Conservation (phyloP, 2,888 invertebrate genomes). For the Xanthorhoe designata region DNA sequence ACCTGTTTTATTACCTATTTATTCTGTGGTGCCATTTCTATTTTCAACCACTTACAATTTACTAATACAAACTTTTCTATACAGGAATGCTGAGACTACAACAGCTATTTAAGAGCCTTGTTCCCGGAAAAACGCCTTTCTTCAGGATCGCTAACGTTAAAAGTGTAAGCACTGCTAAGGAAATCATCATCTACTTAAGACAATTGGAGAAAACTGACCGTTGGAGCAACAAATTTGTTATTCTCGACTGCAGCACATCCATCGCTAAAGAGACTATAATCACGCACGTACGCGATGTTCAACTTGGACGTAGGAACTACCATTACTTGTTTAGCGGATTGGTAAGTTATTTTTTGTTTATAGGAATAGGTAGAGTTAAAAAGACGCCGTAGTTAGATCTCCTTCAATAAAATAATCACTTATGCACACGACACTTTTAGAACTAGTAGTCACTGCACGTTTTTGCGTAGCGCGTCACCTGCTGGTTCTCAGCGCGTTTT, state of each 20-base stretch:
- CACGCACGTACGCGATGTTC: slow-evolving; percentile 93
- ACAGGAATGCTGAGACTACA: slow-evolving; percentile 95
- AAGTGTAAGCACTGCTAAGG: slow-evolving; percentile 92
- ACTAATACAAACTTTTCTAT: slow-evolving; percentile 14
- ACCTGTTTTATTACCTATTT: no score
- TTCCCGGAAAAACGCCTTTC: slow-evolving; percentile 92
- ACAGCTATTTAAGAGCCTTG: slow-evolving; percentile 95
- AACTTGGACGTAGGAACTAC: slow-evolving; percentile 94
- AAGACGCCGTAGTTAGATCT: no score
- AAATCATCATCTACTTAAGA: slow-evolving; percentile 93
- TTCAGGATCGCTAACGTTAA: slow-evolving; percentile 95
- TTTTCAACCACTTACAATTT: background rate
- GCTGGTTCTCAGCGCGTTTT: no score
- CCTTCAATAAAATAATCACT: no score
- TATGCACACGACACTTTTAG: no score
- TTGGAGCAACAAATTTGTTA: slow-evolving; percentile 94
- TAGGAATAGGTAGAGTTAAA: no score
- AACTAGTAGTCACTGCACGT: no score
- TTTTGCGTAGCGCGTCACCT: no score
- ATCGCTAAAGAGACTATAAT: slow-evolving; percentile 95
- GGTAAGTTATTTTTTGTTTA: slow-evolving; percentile 84
- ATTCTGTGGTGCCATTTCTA: no score
- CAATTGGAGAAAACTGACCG: slow-evolving; percentile 91
- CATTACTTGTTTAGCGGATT: slow-evolving; percentile 96
- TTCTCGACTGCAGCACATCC: slow-evolving; percentile 94